phyloP scores from a whole-genome alignment of 2,888 invertebrate species.

The Leucoma salicis region DNA sequence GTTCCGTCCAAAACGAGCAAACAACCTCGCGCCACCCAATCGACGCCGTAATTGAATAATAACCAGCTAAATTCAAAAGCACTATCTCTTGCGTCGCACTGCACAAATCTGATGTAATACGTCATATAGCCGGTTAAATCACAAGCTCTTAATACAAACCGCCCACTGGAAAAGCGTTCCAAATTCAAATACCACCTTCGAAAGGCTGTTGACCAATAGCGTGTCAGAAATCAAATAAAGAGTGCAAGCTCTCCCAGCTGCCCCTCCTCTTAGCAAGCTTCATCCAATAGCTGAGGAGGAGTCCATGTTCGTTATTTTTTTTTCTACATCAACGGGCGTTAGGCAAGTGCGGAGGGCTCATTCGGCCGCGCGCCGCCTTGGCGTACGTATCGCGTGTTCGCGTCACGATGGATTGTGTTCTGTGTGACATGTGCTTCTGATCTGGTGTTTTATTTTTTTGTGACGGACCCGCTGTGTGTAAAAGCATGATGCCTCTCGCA shows the following conservation, averaged over 20 bases:
- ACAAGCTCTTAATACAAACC: slow-evolving; percentile 60
- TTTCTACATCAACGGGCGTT: slow-evolving; percentile 55
- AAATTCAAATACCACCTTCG: slow-evolving; percentile 70
- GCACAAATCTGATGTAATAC: slow-evolving; percentile 57
- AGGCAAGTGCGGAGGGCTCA: slow-evolving; percentile 52
- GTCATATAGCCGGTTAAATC: slow-evolving; percentile 69
- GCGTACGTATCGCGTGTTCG: slow-evolving; percentile 76
- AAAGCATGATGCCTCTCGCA: slow-evolving; percentile 96
- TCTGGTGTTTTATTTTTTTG: slow-evolving; percentile 61
- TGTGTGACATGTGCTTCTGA: slow-evolving; percentile 76
- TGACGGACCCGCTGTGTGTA: slow-evolving; percentile 68
- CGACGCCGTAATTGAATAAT: slow-evolving; percentile 72
- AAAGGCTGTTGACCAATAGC: slow-evolving; percentile 55
- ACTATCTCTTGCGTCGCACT: slow-evolving; percentile 41
- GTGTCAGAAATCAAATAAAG: slow-evolving; percentile 52
- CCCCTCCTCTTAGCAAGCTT: slow-evolving; percentile 58
- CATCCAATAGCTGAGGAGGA: slow-evolving; percentile 59
- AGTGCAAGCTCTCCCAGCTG: slow-evolving; percentile 46
- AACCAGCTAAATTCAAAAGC: slow-evolving; percentile 65
- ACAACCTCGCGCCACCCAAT: slow-evolving; percentile 55
- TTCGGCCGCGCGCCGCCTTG: slow-evolving; percentile 79
- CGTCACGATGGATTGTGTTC: slow-evolving; percentile 77
- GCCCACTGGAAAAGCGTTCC: slow-evolving; percentile 71
- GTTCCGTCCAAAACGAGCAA: slow-evolving; percentile 59
- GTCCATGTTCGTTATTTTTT: slow-evolving; percentile 70